These are phyloP conservation scores for Chloebia gouldiae DNA, from an alignment of 2,113 vertebrate genomes.

Conservation along the genomic window DNA sequence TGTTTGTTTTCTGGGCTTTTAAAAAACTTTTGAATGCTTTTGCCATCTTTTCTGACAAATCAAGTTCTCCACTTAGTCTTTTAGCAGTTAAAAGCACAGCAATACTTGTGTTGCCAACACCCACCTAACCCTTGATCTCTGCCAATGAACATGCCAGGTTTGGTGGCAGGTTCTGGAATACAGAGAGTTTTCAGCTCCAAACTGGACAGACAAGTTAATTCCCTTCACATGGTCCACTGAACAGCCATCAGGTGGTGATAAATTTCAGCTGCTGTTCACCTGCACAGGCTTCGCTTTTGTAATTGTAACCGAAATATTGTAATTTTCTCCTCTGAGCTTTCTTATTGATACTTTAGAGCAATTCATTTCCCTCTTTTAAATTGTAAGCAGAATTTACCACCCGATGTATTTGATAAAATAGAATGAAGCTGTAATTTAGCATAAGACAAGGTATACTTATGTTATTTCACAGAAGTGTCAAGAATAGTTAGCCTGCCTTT, in stretches of 20 bases:
- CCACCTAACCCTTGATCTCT: conserved; percentile 7
- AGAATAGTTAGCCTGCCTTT: background rate
- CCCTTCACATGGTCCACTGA: conserved; percentile 24
- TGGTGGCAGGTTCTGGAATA: conserved; percentile 24
- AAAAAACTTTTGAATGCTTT: background rate
- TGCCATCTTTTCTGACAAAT: background rate
- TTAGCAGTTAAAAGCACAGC: conserved; percentile 16
- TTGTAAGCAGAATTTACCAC: background rate
- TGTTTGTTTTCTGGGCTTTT: background rate
- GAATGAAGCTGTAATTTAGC: background rate
- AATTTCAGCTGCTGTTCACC: conserved; percentile 34
- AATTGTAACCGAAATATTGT: conserved; percentile 28
- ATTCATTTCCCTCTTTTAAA: background rate
- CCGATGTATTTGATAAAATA: background rate
- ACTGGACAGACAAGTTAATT: conserved; percentile 56
- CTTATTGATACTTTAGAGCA: background rate
- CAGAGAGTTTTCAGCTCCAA: conserved; percentile 19
- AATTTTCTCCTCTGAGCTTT: background rate
- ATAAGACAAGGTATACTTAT: background rate
- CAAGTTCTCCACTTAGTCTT: conserved; percentile 11
- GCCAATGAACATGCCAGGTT: conserved; percentile 9
- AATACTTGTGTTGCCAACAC: background rate
- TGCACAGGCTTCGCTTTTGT: background rate
- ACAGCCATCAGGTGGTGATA: conserved; percentile 41
- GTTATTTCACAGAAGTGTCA: background rate